Base-by-base conservation (phyloP, 2,888 invertebrate genomes). In the Ichneumoninae sp. region DNA sequence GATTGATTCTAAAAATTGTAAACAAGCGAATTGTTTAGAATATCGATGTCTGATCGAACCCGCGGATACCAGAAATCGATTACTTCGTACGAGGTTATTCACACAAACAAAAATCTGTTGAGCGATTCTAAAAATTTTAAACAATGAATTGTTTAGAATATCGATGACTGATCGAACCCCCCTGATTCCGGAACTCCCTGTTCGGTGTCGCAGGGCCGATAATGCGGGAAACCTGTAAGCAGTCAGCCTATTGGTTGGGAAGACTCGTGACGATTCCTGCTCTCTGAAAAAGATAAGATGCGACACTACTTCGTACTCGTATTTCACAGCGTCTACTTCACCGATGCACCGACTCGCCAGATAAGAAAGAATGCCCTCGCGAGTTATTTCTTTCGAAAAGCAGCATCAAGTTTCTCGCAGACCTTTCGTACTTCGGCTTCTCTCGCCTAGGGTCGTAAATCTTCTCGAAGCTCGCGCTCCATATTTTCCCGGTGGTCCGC, bases 391-490 rank as follows among this genome's bases (percentile, higher is more conserved):
- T 33, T 26, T 10, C 19, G 10, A 70, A 57, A 78, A 78, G 70
- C 50, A 26, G 70, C 13, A 13, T 63, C 60, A 19, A 71, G 10
- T 75, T 80, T 57, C 50, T 50, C 52, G 13, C 16, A 80, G 68
- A 74, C 76, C 52, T 78, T 69, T 63, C 40, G 36, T 57, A 63
- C 70, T 57, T n/a, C 40, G 63, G 69, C 47, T 40, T 47, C 77
- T 36, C 71, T 80, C 26, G 30, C 36, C 57, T 22, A 47, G 44
- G 78, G 78, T 83, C 88, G 86, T 91, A 90, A 90, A 92, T 91
- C 87, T 88, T 86, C 87, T 88, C 87, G 87, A 78, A 87, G 88
- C 88, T 74, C 90, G 88, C 88, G 90, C 89, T 89, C 88, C 90
- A 91, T 91, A 91, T 91, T 90, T 82, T 80, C 57, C 86, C 75